phyloP scores from a whole-genome alignment of 1,140 invertebrate genomes.

The Danaus plexippus region DNA sequence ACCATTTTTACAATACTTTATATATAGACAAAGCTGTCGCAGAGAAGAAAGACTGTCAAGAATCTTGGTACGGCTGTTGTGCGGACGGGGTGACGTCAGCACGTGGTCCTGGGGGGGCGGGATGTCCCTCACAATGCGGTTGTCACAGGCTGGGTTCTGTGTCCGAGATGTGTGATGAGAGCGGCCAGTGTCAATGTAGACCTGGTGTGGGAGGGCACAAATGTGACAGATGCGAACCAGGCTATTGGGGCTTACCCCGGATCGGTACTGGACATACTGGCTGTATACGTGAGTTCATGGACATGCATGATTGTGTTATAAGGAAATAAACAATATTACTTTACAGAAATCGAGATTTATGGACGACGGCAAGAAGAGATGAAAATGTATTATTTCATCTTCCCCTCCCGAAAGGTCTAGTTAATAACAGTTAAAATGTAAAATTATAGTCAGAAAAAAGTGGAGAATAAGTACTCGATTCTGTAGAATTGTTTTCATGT shows the following conservation, averaged over 20 bases:
- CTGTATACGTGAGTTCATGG: slow-evolving; percentile 80
- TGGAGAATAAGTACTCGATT: too few species aligned
- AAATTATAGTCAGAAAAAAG: too few species aligned
- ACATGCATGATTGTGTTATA: neutral
- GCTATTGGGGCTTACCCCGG: slow-evolving; percentile 87
- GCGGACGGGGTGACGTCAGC: slow-evolving; percentile 88
- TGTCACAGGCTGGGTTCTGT: slow-evolving; percentile 85
- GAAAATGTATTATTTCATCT: too few species aligned
- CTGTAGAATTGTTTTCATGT: too few species aligned
- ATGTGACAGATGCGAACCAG: slow-evolving; percentile 86
- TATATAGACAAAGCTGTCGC: slow-evolving; percentile 54
- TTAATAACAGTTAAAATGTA: too few species aligned
- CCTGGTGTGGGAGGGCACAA: slow-evolving; percentile 85
- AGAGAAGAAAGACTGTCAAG: slow-evolving; percentile 76
- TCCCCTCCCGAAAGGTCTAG: too few species aligned
- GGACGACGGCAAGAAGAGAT: too few species aligned
- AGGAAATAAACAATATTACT: too few species aligned
- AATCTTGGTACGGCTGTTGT: slow-evolving; percentile 89
- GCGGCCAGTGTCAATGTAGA: slow-evolving; percentile 89
- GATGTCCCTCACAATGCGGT: slow-evolving; percentile 80
- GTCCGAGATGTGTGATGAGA: slow-evolving; percentile 80
- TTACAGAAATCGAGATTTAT: too few species aligned
- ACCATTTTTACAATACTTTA: neutral
- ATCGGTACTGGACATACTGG: slow-evolving; percentile 81
- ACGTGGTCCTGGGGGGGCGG: slow-evolving; percentile 81